These are phyloP conservation scores for Slavum lentiscoides DNA, from an alignment of 2,888 invertebrate species.

Conservation along the genomic window DNA sequence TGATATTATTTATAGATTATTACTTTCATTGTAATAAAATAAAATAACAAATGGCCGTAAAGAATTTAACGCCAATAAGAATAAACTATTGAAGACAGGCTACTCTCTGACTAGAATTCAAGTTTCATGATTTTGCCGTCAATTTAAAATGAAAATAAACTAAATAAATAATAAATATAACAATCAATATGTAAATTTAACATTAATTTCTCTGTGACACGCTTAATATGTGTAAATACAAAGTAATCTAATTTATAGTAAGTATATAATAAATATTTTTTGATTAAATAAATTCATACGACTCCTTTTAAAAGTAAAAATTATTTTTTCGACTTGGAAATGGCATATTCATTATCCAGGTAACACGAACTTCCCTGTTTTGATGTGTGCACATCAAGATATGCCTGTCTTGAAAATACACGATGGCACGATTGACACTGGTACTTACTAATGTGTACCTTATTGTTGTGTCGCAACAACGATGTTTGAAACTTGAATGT, in stretches of 20 bases:
- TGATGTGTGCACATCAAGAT: slow-evolving; percentile 57
- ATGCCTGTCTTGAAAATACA: slow-evolving; percentile 57
- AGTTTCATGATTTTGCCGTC: slow-evolving; percentile 10
- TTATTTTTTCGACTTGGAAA: slow-evolving; percentile 42
- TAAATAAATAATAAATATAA: slow-evolving; percentile 31
- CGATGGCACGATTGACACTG: slow-evolving; percentile 57
- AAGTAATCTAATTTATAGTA: slow-evolving; percentile 8
- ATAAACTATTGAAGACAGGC: slow-evolving; percentile 13
- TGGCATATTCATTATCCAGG: slow-evolving; percentile 30
- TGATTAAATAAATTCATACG: slow-evolving; percentile 30
- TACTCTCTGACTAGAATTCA: slow-evolving; percentile 45
- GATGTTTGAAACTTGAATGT: slow-evolving; percentile 58
- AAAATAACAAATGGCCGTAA: neutral
- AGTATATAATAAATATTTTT: slow-evolving; percentile 25
- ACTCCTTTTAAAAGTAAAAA: neutral
- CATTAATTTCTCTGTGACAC: slow-evolving; percentile 11
- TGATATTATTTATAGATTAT: neutral
- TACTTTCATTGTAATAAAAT: slow-evolving; percentile 8
- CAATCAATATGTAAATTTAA: slow-evolving; percentile 4
- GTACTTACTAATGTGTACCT: slow-evolving; percentile 58
- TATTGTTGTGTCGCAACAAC: slow-evolving; percentile 57
- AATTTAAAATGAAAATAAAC: slow-evolving; percentile 21
- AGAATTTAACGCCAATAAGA: slow-evolving; percentile 8
- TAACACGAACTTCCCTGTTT: slow-evolving; percentile 58
- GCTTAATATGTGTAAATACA: neutral